Conservation (phyloP, 2,797 vertebrate genomes). For the Hapalemur alaotrensis region DNA sequence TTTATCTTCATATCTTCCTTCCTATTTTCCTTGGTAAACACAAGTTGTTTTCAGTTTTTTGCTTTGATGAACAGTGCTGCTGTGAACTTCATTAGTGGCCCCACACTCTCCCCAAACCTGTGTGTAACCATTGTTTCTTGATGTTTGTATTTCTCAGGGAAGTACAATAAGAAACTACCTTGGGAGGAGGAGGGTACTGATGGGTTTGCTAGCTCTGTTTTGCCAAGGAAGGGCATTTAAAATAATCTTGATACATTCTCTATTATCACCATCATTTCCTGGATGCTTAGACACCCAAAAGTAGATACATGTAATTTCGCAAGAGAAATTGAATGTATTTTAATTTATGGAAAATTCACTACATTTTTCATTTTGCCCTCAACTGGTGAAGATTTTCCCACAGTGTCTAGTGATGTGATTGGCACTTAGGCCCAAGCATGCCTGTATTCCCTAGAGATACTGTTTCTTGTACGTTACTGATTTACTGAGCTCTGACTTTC, state of each 20-base stretch:
- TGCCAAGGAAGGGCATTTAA: background rate
- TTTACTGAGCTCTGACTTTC: background rate
- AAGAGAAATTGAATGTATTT: constrained; percentile 43
- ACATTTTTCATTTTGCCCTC: background rate
- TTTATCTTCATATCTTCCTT: background rate
- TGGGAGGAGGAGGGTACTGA: background rate
- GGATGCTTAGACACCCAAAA: background rate
- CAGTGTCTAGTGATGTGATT: background rate
- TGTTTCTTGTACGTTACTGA: background rate
- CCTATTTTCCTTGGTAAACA: background rate
- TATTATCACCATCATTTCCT: constrained; percentile 8
- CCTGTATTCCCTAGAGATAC: background rate
- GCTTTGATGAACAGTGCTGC: background rate
- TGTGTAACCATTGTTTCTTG: background rate
- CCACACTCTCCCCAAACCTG: background rate
- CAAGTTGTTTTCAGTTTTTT: background rate
- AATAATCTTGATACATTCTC: background rate
- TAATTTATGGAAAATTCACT: background rate
- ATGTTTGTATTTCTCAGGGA: background rate
- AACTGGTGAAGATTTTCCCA: background rate
- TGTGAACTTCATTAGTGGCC: background rate
- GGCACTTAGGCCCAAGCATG: background rate
- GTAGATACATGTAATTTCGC: constrained; percentile 7
- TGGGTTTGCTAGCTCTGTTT: background rate
- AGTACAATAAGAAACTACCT: background rate